phyloP scores from a whole-genome alignment of 2,797 vertebrate genomes.

The Rhinogobio ventralis region DNA sequence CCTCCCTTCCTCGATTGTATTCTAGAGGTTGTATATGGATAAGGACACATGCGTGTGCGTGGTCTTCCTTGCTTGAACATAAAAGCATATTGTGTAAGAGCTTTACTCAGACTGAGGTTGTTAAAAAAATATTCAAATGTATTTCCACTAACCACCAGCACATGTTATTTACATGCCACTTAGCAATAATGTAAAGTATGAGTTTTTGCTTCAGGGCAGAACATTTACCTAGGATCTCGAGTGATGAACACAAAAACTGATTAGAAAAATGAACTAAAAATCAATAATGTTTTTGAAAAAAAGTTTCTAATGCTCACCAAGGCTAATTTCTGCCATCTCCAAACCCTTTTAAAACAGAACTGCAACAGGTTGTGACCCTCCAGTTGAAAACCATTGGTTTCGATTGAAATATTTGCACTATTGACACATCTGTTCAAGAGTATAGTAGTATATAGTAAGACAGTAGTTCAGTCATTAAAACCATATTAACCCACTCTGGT shows the following conservation, averaged over 20 bases:
- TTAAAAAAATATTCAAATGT: neutral
- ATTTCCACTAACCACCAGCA: neutral
- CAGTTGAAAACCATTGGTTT: neutral
- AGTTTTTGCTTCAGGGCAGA: neutral
- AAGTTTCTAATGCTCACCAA: neutral
- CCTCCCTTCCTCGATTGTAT: neutral
- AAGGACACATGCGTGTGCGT: neutral
- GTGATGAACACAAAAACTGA: neutral
- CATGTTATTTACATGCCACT: neutral
- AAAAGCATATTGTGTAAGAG: neutral
- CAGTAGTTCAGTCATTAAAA: neutral
- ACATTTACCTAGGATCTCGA: neutral
- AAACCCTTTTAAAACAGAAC: neutral
- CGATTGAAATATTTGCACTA: neutral
- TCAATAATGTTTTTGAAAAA: too few relatives aligned
- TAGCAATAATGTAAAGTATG: neutral
- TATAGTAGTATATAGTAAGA: neutral
- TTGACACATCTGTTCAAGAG: neutral
- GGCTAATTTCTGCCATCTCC: neutral
- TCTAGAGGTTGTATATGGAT: neutral
- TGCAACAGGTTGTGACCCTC: neutral
- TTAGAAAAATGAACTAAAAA: neutral
- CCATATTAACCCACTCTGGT: neutral
- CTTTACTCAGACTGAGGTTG: neutral
- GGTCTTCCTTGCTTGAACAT: constrained; percentile 18